Evolutionary conservation across 2,888 invertebrate genomes (phyloP), one percentile per base, ranked within the genome.

Genomic region (Mamestra brassicae): DNA sequence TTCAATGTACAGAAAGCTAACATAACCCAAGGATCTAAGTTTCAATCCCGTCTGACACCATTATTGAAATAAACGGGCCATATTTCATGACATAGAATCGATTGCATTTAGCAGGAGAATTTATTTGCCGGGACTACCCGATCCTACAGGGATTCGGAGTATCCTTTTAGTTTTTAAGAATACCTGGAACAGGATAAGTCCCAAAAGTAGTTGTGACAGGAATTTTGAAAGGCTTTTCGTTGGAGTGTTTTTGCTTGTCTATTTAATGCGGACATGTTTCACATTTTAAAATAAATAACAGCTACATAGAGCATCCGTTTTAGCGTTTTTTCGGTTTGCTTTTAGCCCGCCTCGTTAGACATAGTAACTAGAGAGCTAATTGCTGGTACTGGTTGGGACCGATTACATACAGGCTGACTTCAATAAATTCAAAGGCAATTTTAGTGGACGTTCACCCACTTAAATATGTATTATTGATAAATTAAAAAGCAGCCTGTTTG

Each of bases 61-160:
- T 79, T 80, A 84, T 86, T 87, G 80, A 85, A 80, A 83, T 82
- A 83, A 87, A 85, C 78, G 84, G 81, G 74, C 80, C 77, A 75
- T 84, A 85, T 86, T 88, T 88, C 84, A 85, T 81, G 85, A 78
- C 55, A 76, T 71, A 69, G 72, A 88, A 84, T 85, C 84, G 76
- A 88, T 86, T 88, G 85, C 75, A 85, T 85, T 84, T 73, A 74
- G 74, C 65, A 73, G 45, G 60, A 74, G 65, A 84, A 84, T 84
- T 84, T 85, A 85, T 82, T 80, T 58, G 38, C 42, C 50, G 10
- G 8, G 74, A 54, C 62, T 26, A 17, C 36, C 47, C 47, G 15
- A 64, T 26, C 11, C 65, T 58, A 58, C 38, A 10, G 58, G 70
- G 71, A 47, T 36, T 79, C 38, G 26, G 13, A 57, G 42, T 61